phyloP scores from a whole-genome alignment of 2,797 vertebrate species.

The Trichosurus vulpecula region DNA sequence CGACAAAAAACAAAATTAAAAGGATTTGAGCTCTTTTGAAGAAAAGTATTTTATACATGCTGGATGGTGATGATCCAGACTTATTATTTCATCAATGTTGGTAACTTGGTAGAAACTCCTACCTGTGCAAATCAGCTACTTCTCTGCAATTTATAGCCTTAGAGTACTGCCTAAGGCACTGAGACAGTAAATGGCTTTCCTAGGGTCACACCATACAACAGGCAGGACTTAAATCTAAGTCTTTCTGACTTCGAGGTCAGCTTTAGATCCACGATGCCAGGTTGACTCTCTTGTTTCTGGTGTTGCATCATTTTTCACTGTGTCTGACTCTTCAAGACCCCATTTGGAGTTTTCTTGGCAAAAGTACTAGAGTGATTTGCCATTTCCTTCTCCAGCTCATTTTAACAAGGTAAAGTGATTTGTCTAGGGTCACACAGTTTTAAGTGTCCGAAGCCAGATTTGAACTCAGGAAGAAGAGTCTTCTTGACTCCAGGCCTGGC shows the following conservation, averaged over 20 bases:
- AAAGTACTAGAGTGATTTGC: background rate
- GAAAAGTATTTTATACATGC: constrained; percentile 46
- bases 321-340: background rate
- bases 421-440: background rate
- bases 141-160: background rate
- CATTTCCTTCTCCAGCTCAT: background rate
- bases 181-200: background rate
- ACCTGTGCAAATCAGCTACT: background rate
- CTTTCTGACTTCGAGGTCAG: background rate
- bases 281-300: background rate
- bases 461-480: background rate
- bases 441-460: background rate
- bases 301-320: background rate
- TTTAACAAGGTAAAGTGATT: background rate
- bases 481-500: background rate
- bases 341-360: background rate
- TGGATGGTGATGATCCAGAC: constrained; percentile 4
- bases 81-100: constrained; percentile 1
- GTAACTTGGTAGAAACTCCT: constrained; percentile 3
- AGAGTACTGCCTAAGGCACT: background rate
- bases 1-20: constrained; percentile 14
- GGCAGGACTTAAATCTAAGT: background rate
- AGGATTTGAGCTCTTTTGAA: constrained; percentile 1
- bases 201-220: background rate
- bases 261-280: background rate